Conservation (phyloP, 2,113 vertebrate species). For the Psittacus erithacus region DNA sequence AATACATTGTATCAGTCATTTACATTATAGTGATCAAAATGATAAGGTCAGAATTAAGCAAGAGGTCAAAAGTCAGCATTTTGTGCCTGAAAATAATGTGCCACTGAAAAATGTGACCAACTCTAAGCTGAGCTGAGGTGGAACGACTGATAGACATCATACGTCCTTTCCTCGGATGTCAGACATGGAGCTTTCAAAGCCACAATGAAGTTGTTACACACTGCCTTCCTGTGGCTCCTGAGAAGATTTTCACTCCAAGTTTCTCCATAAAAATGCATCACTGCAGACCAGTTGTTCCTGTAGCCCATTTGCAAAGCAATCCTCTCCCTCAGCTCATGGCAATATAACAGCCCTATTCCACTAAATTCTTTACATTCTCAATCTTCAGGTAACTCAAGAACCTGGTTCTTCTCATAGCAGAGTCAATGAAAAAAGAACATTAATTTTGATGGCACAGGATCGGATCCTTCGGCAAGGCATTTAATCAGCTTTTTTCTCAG, state of each 20-base stretch:
- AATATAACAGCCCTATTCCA: background rate
- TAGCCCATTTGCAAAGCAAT: background rate
- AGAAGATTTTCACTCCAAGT: slow-evolving; percentile 10
- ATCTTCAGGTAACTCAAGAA: background rate
- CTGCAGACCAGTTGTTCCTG: background rate
- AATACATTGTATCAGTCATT: background rate
- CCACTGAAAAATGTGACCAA: background rate
- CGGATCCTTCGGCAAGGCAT: background rate
- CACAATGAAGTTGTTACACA: background rate
- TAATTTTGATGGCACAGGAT: background rate
- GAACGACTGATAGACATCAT: background rate
- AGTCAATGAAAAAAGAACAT: background rate
- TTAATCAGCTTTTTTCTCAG: background rate
- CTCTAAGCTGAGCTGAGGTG: background rate
- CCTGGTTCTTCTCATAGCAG: background rate
- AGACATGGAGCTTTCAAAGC: background rate
- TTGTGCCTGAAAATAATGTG: background rate
- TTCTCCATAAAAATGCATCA: background rate
- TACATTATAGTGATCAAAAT: background rate
- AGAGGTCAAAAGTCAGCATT: background rate
- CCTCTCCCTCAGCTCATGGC: background rate
- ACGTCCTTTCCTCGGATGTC: background rate
- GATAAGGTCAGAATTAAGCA: background rate
- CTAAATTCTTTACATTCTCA: background rate
- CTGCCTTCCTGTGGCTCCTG: slow-evolving; percentile 54